Conservation (phyloP, 2,113 vertebrate species). For the Paralichthys olivaceus region DNA sequence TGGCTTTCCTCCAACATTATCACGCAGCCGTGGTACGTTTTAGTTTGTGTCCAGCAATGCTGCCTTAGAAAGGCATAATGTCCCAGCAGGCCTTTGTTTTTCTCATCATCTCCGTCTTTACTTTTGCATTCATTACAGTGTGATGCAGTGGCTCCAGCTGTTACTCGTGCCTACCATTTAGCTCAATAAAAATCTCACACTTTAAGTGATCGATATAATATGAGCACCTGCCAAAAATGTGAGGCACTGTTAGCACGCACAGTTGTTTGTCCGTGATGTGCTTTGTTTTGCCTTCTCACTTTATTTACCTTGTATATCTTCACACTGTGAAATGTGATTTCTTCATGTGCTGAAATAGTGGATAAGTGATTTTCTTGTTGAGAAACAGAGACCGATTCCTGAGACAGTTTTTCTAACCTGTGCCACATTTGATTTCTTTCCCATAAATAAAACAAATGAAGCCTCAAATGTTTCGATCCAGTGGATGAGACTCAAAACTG, state of each 20-base stretch:
- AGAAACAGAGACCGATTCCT: not conserved
- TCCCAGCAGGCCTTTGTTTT: constrained; percentile 39
- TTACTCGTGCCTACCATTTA: constrained; percentile 60
- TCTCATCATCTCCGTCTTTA: constrained; percentile 56
- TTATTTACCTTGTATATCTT: constrained; percentile 33
- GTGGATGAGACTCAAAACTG: not conserved
- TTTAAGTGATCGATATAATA: constrained; percentile 51
- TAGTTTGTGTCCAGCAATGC: constrained; percentile 27
- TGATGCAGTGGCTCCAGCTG: constrained; percentile 72
- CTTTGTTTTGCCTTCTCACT: constrained; percentile 44
- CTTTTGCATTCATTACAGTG: constrained; percentile 58
- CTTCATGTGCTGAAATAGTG: constrained; percentile 6
- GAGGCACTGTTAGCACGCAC: constrained; percentile 39
- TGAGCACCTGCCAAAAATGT: constrained; percentile 52
- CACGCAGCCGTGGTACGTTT: constrained; percentile 8
- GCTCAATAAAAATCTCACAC: constrained; percentile 61
- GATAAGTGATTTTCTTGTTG: constrained; percentile 11
- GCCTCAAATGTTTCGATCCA: not conserved
- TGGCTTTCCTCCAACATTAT: constrained; percentile 5
- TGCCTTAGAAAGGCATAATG: constrained; percentile 41
- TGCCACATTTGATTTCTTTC: constrained; percentile 1
- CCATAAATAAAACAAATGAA: constrained; percentile 10
- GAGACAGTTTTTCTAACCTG: not conserved
- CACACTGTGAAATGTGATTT: constrained; percentile 25
- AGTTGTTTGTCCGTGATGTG: constrained; percentile 28